Evolutionary conservation across 1,140 invertebrate species (phyloP), one percentile per base, ranked within the genome.

Genomic region (Bathynomus jamesi): DNA sequence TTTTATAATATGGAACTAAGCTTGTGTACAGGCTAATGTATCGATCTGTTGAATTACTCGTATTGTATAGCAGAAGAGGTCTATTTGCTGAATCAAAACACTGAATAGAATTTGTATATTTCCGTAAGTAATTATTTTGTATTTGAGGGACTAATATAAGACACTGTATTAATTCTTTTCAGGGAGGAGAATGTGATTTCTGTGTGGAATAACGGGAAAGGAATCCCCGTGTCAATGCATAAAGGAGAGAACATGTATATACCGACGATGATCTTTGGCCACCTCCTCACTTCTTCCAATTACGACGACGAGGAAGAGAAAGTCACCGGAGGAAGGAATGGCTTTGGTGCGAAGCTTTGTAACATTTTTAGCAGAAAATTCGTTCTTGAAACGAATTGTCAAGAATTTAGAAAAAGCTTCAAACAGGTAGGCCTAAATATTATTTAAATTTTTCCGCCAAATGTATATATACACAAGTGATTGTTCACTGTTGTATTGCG

Each of bases 331-430:
- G 98, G 98, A 75, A 87, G 98, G 79, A 99, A 99, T 82, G 98
- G 98, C 75, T 99, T 96, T 82, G 98, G 98, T 83, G 98, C 98
- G 0, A 99, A 99, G 83, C 84, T 99, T 5, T 99, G 97, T 82
- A 99, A 99, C 82, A 98, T 99, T 74, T 99, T 99, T 84, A 98
- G 94, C 79, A 94, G 86, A 11, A 95, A 95, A 80, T 99, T 99
- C 81, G 92, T 89, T 4, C 90, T 99, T 5, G 97, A 99, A 85
- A 99, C 98, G 27, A 90, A 93, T 4, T 90, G 87, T 3, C 90
- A 89, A 79, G 90, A 98, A 80, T 95, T 91, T 78, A 91, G 89
- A 74, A 90, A 90, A 82, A 85, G 85, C 78, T 98, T 99, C 79
- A 97, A 97, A 83, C 97, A 76, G 71, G 71, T 73, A 27, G 27